A percentile compares a stretch with the other conserved stretches of the same genome.
These are phyloP conservation scores for Polydesmus complanatus DNA, from an alignment of 2,888 invertebrate species.

Conservation along the genomic window DNA sequence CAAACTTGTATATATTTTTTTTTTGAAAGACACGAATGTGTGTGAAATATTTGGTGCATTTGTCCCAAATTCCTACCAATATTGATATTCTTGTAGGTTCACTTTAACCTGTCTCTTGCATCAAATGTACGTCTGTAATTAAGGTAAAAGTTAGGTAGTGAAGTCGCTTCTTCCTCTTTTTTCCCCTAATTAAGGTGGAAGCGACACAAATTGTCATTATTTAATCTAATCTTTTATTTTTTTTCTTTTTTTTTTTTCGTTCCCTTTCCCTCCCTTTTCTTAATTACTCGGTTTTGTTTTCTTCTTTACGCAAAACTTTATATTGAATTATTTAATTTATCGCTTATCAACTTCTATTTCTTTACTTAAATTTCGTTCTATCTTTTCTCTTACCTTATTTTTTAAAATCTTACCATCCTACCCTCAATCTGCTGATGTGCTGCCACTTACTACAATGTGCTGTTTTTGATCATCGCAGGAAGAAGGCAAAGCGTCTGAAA, in stretches of 20 bases:
- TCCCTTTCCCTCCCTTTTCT: background rate
- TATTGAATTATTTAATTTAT: no score
- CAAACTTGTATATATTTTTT: background rate
- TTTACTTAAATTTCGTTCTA: background rate
- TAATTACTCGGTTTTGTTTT: no score
- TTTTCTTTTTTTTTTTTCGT: conserved; percentile 10
- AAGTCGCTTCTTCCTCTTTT: background rate
- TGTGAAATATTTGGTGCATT: background rate
- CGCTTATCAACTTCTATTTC: no score
- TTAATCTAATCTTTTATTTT: conserved; percentile 6
- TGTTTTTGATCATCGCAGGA: conserved; percentile 21
- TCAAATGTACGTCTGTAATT: background rate
- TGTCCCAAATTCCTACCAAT: background rate
- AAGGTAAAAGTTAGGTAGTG: conserved; percentile 6
- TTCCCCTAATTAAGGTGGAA: background rate
- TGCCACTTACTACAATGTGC: conserved; percentile 19
- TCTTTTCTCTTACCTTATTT: background rate
- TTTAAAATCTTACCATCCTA: background rate
- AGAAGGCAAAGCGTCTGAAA: conserved; percentile 21
- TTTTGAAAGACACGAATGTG: background rate
- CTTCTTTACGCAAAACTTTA: no score
- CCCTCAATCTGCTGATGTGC: conserved; percentile 9
- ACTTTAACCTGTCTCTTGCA: conserved; percentile 7
- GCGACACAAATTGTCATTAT: background rate
- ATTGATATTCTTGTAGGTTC: conserved; percentile 5